Percentiles rank a stretch among this genome's conserved stretches.
phyloP scores from a whole-genome alignment of 2,888 invertebrate genomes.

The Sarcophaga variegata region DNA sequence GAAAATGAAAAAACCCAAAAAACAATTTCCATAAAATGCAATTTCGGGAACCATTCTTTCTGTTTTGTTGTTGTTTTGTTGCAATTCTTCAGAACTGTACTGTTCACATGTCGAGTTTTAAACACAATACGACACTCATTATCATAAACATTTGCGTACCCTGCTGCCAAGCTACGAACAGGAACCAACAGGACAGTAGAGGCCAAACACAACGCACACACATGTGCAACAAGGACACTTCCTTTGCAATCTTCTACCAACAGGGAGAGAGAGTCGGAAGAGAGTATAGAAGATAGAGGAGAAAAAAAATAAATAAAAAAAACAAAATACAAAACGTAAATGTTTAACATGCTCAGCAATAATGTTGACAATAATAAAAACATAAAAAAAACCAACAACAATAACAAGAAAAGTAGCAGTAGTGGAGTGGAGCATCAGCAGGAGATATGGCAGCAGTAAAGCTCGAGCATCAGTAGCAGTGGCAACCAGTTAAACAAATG shows the following conservation, averaged over 20 bases:
- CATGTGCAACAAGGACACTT: background rate
- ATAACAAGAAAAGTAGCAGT: too few species aligned
- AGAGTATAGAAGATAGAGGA: too few species aligned
- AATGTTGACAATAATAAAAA: conserved; percentile 54
- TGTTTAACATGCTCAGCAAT: conserved; percentile 46
- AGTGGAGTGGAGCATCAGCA: too few species aligned
- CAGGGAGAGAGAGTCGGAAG: too few species aligned
- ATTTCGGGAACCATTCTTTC: background rate
- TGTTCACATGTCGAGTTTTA: background rate
- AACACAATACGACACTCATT: conserved; percentile 31
- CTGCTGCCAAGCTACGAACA: background rate
- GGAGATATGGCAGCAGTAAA: background rate
- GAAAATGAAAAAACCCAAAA: background rate
- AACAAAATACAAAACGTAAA: too few species aligned
- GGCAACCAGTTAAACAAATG: conserved; percentile 7
- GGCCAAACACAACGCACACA: background rate
- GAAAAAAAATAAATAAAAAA: too few species aligned
- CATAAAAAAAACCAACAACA: conserved; percentile 32
- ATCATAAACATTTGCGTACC: conserved; percentile 13
- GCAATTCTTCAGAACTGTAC: background rate
- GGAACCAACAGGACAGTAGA: background rate
- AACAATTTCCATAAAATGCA: conserved; percentile 18
- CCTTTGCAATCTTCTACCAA: background rate
- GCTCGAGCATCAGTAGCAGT: background rate
- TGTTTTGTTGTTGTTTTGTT: background rate